Evolutionary conservation across 2,113 vertebrate species (phyloP).

Genomic region (Microtus ochrogaster): DNA sequence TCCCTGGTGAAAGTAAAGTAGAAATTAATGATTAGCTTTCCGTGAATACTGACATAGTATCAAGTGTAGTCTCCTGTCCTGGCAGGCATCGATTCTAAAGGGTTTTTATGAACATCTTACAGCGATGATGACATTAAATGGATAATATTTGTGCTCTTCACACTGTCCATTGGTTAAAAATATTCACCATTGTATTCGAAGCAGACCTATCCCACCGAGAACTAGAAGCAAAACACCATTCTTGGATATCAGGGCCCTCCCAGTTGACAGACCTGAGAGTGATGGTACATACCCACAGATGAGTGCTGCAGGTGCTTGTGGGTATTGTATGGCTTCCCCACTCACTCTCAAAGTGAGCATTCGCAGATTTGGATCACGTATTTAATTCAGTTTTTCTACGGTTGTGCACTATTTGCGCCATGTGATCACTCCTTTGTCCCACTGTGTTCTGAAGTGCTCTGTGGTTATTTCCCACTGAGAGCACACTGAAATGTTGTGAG

Average conservation of each 20-base stretch:
- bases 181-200: neutral
- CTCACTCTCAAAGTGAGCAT: neutral
- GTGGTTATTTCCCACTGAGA: neutral
- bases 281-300: neutral
- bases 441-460: neutral
- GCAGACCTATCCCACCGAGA: neutral
- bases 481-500: neutral
- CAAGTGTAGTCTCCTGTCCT: neutral
- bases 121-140: neutral
- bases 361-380: neutral
- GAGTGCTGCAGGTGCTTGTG: neutral
- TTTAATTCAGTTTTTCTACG: neutral
- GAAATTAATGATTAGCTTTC: neutral
- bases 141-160: neutral
- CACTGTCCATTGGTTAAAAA: neutral
- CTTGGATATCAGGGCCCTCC: neutral
- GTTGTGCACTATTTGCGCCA: neutral
- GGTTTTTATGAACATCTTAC: neutral
- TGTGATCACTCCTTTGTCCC: neutral
- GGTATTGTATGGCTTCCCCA: neutral
- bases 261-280: neutral
- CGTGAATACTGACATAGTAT: neutral
- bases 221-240: neutral
- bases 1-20: neutral
- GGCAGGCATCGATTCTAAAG: neutral